phyloP scores from a whole-genome alignment of 2,113 vertebrate genomes.

The Peromyscus leucopus region DNA sequence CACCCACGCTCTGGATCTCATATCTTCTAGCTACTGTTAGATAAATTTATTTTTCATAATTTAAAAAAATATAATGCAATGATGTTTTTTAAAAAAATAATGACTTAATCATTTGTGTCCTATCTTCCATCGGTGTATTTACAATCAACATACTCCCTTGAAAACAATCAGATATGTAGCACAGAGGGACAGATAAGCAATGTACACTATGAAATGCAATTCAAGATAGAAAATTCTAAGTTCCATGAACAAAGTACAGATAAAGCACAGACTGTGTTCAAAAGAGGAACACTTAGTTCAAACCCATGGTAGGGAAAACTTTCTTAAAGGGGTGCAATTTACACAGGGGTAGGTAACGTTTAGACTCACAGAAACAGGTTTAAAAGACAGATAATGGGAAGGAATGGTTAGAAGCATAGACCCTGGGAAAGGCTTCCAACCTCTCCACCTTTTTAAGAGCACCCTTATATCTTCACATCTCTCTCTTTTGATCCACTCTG shows the following conservation, averaged over 20 bases:
- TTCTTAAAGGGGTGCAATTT: not conserved
- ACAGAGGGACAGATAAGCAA: not conserved
- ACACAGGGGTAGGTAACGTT: not conserved
- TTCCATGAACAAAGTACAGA: not conserved
- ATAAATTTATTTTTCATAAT: not conserved
- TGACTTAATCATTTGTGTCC: not conserved
- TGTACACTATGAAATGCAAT: not conserved
- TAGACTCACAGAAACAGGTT: not conserved
- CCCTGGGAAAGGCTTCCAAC: not conserved
- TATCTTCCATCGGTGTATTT: not conserved
- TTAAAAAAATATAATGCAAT: not conserved
- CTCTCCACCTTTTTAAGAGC: not conserved
- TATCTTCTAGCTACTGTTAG: not conserved
- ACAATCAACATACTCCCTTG: not conserved
- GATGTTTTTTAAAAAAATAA: not conserved
- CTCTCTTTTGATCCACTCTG: not conserved
- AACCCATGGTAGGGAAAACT: not conserved
- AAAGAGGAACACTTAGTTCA: not conserved
- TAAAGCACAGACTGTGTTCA: not conserved
- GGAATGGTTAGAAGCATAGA: too few relatives aligned
- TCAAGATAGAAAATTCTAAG: not conserved
- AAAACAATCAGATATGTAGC: not conserved
- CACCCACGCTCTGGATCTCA: not conserved
- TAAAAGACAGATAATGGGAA: not conserved
- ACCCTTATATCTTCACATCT: not conserved